Percentiles rank a stretch among this genome's conserved stretches.
These are phyloP conservation scores for Sander lucioperca DNA, from an alignment of 2,113 vertebrate genomes.

Conservation along the genomic window DNA sequence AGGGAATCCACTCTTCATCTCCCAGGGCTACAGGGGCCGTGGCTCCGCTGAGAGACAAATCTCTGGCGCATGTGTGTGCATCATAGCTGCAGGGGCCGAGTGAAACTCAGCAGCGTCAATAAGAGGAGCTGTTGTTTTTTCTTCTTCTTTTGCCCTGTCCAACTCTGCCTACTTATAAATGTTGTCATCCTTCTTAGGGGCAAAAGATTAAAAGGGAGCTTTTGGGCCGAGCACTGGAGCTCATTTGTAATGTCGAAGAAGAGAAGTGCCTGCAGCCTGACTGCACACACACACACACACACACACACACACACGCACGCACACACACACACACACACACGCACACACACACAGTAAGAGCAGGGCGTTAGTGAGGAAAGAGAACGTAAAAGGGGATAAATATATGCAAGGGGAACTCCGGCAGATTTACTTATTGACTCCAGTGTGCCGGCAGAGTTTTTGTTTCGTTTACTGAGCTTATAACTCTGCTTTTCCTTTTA, in stretches of 20 bases:
- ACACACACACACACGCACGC: slow-evolving; percentile 14
- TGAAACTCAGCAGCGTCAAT: slow-evolving; percentile 57
- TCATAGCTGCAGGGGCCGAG: slow-evolving; percentile 45
- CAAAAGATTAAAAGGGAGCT: slow-evolving; percentile 71
- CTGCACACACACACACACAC: slow-evolving; percentile 12
- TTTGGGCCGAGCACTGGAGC: slow-evolving; percentile 55
- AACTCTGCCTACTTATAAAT: slow-evolving; percentile 67
- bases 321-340: neutral
- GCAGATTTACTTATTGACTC: slow-evolving; percentile 23
- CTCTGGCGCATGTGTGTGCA: slow-evolving; percentile 43
- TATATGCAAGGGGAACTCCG: neutral
- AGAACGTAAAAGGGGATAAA: slow-evolving; percentile 14
- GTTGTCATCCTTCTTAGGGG: slow-evolving; percentile 69
- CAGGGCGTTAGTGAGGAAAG: neutral
- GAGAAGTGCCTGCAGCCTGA: slow-evolving; percentile 53
- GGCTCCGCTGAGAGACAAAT: slow-evolving; percentile 21
- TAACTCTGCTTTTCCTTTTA: slow-evolving; percentile 24
- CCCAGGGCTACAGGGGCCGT: slow-evolving; percentile 1
- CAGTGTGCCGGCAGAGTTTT: slow-evolving; percentile 23
- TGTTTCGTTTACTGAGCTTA: slow-evolving; percentile 4
- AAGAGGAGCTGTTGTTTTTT: slow-evolving; percentile 38
- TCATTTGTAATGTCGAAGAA: slow-evolving; percentile 64
- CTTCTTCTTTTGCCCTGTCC: slow-evolving; percentile 26
- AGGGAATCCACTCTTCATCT: slow-evolving; percentile 55
- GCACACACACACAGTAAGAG: slow-evolving; percentile 1